phyloP scores from a whole-genome alignment of 1,140 invertebrate species.

The Bombus huntii region DNA sequence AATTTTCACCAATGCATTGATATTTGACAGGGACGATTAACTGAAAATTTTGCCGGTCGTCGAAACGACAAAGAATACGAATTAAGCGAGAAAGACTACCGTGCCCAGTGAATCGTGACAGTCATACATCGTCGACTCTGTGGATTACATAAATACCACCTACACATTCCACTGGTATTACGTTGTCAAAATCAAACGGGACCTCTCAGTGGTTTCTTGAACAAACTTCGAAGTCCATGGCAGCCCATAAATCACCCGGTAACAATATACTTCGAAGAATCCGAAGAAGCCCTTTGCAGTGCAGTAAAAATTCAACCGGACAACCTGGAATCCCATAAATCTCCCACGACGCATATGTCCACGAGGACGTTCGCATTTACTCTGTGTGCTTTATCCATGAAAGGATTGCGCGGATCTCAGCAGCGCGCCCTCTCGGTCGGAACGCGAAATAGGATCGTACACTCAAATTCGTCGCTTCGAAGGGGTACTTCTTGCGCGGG shows the following conservation, averaged over 20 bases:
- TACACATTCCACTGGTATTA: slow-evolving; percentile 29
- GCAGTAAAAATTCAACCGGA: not conserved
- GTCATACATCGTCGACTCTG: slow-evolving; percentile 10
- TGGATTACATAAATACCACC: slow-evolving; percentile 30
- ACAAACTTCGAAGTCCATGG: not conserved
- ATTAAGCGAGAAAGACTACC: slow-evolving; percentile 18
- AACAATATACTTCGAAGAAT: not conserved
- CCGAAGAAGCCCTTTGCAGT: not conserved
- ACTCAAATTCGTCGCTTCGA: not conserved
- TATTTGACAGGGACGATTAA: not conserved
- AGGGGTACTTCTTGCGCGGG: not conserved
- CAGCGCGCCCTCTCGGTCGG: slow-evolving; percentile 23
- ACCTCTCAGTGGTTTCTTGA: not conserved
- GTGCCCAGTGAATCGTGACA: slow-evolving; percentile 35
- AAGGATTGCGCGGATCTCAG: slow-evolving; percentile 30
- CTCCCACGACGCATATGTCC: not conserved
- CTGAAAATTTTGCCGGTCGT: not conserved
- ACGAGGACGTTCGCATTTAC: slow-evolving; percentile 2
- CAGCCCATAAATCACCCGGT: not conserved
- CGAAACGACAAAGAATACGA: slow-evolving; percentile 17
- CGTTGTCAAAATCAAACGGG: slow-evolving; percentile 42
- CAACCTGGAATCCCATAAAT: slow-evolving; percentile 15
- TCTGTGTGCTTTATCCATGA: slow-evolving; percentile 34
- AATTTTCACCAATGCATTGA: not conserved
- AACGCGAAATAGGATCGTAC: slow-evolving; percentile 14